Percentiles rank a stretch among this genome's conserved stretches.
These are phyloP conservation scores for Operophtera brumata DNA, from an alignment of 2,888 invertebrate genomes.

Conservation along the genomic window DNA sequence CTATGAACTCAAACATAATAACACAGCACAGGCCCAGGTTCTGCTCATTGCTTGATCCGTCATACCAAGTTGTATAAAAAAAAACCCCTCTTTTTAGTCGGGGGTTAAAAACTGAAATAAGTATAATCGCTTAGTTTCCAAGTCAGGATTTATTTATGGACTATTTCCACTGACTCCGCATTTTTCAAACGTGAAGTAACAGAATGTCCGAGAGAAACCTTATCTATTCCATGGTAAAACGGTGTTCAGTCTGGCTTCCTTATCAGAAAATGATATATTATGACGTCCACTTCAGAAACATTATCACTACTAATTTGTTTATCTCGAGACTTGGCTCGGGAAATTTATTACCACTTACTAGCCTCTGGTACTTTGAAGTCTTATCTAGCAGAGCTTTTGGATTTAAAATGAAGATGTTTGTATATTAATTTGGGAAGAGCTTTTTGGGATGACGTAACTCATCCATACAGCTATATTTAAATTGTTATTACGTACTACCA, in stretches of 20 bases:
- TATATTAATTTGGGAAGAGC: not conserved
- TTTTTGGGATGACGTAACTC: not conserved
- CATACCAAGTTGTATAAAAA: too few relatives aligned
- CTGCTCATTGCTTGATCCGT: too few relatives aligned
- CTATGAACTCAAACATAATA: too few relatives aligned
- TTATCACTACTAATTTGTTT: conserved; percentile 65
- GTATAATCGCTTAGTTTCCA: too few relatives aligned
- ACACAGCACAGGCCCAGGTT: too few relatives aligned
- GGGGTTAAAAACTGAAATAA: too few relatives aligned
- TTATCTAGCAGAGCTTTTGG: conserved; percentile 23
- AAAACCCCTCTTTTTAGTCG: too few relatives aligned
- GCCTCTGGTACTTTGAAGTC: conserved; percentile 31
- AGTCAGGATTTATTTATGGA: not conserved
- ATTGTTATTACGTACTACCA: too few relatives aligned
- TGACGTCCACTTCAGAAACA: conserved; percentile 31
- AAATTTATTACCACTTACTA: conserved; percentile 57
- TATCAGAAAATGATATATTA: conserved; percentile 38
- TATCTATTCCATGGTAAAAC: conserved; percentile 5
- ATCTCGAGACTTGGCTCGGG: conserved; percentile 38
- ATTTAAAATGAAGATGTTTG: conserved; percentile 13
- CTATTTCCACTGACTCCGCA: not conserved
- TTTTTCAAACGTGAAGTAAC: not conserved
- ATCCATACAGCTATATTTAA: too few relatives aligned
- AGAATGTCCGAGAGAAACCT: not conserved
- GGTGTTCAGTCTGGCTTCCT: conserved; percentile 11